Percentiles rank a stretch among this genome's conserved stretches.
Evolutionary conservation across 2,113 vertebrate genomes (phyloP).

Genomic region (Megalops atlanticus): DNA sequence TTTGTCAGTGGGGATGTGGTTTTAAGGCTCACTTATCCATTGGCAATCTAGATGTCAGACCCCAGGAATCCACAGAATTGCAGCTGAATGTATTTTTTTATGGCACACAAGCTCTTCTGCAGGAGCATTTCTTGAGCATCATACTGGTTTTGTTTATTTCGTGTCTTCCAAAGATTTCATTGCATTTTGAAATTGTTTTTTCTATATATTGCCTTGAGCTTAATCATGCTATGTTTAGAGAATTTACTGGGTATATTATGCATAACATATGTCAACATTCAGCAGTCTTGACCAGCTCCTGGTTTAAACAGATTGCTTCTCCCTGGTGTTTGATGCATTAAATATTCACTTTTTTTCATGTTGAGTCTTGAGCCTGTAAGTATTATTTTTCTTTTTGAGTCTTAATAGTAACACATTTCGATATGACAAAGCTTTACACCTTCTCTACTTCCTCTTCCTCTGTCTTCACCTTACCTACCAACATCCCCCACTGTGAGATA

Average conservation of each 20-base stretch:
- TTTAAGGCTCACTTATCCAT: constrained; percentile 98
- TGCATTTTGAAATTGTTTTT: constrained; percentile 33
- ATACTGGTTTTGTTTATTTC: constrained; percentile 46
- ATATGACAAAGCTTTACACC: background rate
- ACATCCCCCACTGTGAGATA: too few relatives aligned
- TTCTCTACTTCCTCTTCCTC: too few relatives aligned
- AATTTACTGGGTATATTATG: background rate
- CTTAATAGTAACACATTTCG: background rate
- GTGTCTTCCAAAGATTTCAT: constrained; percentile 38
- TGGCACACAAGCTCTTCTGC: constrained; percentile 80
- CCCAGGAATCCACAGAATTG: constrained; percentile 90
- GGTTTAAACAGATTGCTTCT: background rate
- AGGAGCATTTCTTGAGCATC: constrained; percentile 66
- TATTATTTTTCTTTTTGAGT: background rate
- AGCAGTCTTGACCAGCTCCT: background rate
- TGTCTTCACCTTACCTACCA: too few relatives aligned
- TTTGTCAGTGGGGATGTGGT: constrained; percentile 95
- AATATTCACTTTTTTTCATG: background rate
- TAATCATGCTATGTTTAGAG: constrained; percentile 26
- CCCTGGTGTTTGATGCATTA: background rate
- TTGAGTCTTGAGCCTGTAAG: too few relatives aligned
- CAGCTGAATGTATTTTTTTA: constrained; percentile 88
- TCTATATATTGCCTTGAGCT: constrained; percentile 33
- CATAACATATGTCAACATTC: background rate
- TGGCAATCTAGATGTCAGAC: constrained; percentile 97